Evolutionary conservation across 2,113 vertebrate genomes (phyloP), one percentile per base, ranked within the genome.

Genomic region (Hemichromis elongatus): DNA sequence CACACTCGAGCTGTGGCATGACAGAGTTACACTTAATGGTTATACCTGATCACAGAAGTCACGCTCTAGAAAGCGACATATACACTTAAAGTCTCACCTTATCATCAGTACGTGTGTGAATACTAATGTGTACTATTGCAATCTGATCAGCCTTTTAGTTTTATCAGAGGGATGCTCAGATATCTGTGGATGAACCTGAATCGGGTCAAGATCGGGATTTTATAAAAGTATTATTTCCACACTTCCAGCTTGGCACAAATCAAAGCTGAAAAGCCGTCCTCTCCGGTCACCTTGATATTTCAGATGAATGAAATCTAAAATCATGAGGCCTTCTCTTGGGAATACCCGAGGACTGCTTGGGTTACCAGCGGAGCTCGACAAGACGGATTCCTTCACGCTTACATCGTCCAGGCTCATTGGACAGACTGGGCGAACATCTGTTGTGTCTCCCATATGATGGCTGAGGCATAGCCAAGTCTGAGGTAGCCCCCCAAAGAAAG

Each of bases 211-310:
- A 30, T 30, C 18, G 13, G n/a, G 45, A 33, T 75, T 33, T 75
- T 18, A 52, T 33, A 33, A 52, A 75, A 30, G 45, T 75, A 7
- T 33, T 50, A 52, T 52, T 33, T 24, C 30, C 10, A 21, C 37
- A 54, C 18, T 26, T 80, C 12, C 19, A 54, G 55, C 42, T 45
- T 10, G 33, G 45, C 14, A 28, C 53, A 56, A 82, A 55, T 81
- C 73, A 80, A 78, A 78, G 77, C 40, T 2, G 8, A 40, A 66
- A 63, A 66, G 78, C 3, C 3, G 33, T 26, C 79, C 81, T 54
- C 30, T 55, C 40, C 18, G 10, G 9, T 84, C 83, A 83, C 89
- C 82, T 92, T 88, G 89, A 92, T 87, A 90, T 92, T 93, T 91
- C 78, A 56, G 45, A 56, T 61, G 40, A 53, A 77, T 90, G 68